A percentile compares a stretch with the other conserved stretches of the same genome.
Conservation (phyloP, 2,888 invertebrate genomes). For the Steromphala cineraria region DNA sequence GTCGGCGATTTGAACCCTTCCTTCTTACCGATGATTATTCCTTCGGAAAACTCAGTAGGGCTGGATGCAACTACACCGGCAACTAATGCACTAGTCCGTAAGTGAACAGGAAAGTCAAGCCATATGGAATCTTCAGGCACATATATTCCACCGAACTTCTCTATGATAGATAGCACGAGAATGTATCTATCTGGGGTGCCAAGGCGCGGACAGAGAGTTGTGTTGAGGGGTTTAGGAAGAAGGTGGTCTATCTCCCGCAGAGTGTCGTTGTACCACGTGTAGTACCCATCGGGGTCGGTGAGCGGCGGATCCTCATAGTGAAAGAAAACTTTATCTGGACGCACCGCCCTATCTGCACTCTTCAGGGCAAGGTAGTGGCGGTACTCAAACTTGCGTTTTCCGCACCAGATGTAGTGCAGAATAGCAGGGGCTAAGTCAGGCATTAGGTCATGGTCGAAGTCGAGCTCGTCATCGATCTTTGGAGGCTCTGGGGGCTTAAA, state of each 20-base stretch:
- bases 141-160: conserved; percentile 43
- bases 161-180: conserved; percentile 36
- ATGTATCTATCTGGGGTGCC: conserved; percentile 40
- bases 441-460: conserved; percentile 32
- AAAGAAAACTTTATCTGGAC: conserved; percentile 46
- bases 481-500: neutral
- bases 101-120: conserved; percentile 45
- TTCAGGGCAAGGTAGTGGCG: conserved; percentile 41
- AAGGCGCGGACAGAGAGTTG: conserved; percentile 28
- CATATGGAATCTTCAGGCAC: conserved; percentile 44
- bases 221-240: conserved; percentile 36
- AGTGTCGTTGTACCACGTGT: conserved; percentile 42
- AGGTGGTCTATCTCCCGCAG: conserved; percentile 36
- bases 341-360: conserved; percentile 38
- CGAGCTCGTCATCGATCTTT: conserved; percentile 28
- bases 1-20: conserved; percentile 34
- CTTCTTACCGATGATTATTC: conserved; percentile 42
- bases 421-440: conserved; percentile 45
- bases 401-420: conserved; percentile 44
- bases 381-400: conserved; percentile 36
- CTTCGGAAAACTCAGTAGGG: conserved; percentile 37
- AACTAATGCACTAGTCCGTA: conserved; percentile 36
- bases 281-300: conserved; percentile 38
- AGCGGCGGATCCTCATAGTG: conserved; percentile 38
- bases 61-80: conserved; percentile 38